These are phyloP conservation scores for Mormyrus lacerda DNA, from an alignment of 2,113 vertebrate species.

Conservation along the genomic window DNA sequence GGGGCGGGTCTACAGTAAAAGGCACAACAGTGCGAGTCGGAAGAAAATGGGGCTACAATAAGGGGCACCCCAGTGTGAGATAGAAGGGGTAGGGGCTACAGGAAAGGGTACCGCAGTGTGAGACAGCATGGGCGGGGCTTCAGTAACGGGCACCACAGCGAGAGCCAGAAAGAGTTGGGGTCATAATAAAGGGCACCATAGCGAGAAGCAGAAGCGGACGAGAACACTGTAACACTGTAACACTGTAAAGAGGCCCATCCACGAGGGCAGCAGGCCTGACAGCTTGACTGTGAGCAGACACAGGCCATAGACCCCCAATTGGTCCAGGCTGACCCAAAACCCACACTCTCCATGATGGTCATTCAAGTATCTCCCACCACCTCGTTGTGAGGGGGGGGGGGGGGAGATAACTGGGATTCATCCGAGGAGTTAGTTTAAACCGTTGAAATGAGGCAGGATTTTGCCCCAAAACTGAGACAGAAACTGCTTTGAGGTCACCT, in stretches of 20 bases:
- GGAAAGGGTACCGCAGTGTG: background rate
- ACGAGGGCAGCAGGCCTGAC: background rate
- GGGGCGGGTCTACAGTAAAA: background rate
- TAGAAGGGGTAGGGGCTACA: rapidly evolving
- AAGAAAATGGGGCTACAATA: no score
- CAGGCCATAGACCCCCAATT: slow-evolving; percentile 22
- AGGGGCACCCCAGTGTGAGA: no score
- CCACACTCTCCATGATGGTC: background rate
- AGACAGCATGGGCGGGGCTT: background rate
- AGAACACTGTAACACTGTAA: background rate
- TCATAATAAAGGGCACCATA: background rate
- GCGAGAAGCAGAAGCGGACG: background rate
- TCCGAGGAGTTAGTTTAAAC: background rate
- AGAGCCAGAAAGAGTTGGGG: background rate
- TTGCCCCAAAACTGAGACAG: slow-evolving; percentile 18
- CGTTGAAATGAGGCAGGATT: background rate
- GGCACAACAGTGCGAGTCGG: background rate
- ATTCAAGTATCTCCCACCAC: background rate
- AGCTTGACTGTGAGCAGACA: background rate
- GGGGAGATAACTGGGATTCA: background rate
- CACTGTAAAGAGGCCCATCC: background rate
- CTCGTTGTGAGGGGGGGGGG: background rate
- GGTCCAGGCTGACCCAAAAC: background rate
- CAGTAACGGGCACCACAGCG: background rate
- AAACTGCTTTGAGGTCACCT: slow-evolving; percentile 41